Conservation (phyloP, 1,140 invertebrate genomes). For the Lepidurus arcticus region DNA sequence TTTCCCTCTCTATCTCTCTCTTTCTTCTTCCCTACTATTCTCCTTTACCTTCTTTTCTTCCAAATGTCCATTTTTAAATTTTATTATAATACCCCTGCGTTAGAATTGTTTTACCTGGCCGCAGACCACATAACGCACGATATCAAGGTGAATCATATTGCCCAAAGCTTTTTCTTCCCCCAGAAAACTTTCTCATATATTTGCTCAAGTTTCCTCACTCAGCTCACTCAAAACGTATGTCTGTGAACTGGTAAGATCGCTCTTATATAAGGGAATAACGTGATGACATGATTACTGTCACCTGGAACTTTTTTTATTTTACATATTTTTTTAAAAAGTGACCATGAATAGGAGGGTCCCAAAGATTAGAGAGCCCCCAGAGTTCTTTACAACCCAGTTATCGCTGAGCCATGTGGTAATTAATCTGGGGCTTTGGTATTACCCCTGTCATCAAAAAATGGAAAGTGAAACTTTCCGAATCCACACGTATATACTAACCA, state of each 20-base stretch:
- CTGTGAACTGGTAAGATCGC: too few relatives aligned
- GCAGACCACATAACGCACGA: neutral
- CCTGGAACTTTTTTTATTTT: neutral
- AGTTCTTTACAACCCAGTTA: neutral
- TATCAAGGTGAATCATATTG: neutral
- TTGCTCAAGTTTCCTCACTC: too few relatives aligned
- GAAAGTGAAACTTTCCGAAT: too few relatives aligned
- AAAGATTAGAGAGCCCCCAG: too few relatives aligned
- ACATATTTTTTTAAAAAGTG: too few relatives aligned
- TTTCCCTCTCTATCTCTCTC: neutral
- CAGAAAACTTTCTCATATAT: neutral
- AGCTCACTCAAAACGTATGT: too few relatives aligned
- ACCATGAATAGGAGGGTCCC: too few relatives aligned
- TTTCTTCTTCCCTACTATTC: neutral
- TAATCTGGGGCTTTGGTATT: neutral
- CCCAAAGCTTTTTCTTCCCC: neutral
- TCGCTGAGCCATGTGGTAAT: neutral
- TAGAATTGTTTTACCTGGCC: neutral
- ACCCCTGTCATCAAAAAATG: neutral
- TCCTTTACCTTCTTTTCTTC: neutral
- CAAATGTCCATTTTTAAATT: neutral
- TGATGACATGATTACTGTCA: slow-evolving; percentile 11
- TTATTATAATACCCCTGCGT: neutral
- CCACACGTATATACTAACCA: too few relatives aligned
- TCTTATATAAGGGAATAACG: neutral